Evolutionary conservation across 2,797 vertebrate genomes (phyloP), one percentile per base, ranked within the genome.

Genomic region (Gallirallus australis): DNA sequence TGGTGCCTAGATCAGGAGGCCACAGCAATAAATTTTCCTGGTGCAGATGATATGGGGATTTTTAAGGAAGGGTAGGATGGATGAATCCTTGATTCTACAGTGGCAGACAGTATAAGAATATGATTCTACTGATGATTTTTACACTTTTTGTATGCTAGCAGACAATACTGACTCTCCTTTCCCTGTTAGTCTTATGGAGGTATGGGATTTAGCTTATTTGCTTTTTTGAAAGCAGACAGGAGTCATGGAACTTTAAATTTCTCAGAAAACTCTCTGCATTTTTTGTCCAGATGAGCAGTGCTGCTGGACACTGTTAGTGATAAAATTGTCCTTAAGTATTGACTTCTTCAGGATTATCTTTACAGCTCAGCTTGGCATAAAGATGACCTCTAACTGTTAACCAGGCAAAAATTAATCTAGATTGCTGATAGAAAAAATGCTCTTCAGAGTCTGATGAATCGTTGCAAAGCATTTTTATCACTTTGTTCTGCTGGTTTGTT

Each of bases 31-130:
- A 24, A 1, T 12, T 86, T 69, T 82, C 14, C 23, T 69, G 2
- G 24, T 33, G 7, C 70, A 71, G 5, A 7, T 20, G 33, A 33
- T 64, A 63, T 5, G 2, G 5, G 1, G 0, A 1, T 35, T 17
- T 13, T 40, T 0, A 3, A 20, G 7, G 3, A 12, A 15, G 2
- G 15, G 18, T 80, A 21, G 3, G 7, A 79, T 42, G 7, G 2
- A 82, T 5, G 63, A 40, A 1, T 72, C 81, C 18, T 24, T 50
- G 13, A 24, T 45, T 9, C 2, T 31, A 28, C 8, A 54, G 8
- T 11, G 7, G 23, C 39, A 60, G 14, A 68, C 2, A 53, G 5
- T 37, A 42, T 9, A 57, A 72, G 2, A 23, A 31, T 13, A 19
- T 53, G 23, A 42, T 61, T 65, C 30, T 61, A 10, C 6, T 60